Conservation (phyloP, 2,797 vertebrate species). For the Cynodonichthys magdalenae region DNA sequence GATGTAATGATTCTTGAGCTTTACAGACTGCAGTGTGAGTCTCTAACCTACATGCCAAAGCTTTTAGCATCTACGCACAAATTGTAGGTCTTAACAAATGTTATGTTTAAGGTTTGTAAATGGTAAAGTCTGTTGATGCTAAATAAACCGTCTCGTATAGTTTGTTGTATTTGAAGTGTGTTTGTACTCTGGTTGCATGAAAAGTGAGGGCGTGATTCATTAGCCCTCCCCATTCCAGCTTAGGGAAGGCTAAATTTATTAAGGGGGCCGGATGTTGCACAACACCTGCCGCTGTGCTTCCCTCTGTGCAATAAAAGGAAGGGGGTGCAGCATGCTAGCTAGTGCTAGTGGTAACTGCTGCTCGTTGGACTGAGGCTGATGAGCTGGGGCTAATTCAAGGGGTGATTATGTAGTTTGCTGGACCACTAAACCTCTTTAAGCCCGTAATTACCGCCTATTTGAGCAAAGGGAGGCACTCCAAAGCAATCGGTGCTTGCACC, state of each 20-base stretch:
- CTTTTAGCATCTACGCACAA: slow-evolving; percentile 42
- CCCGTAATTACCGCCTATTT: slow-evolving; percentile 99
- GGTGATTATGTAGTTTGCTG: slow-evolving; percentile 99
- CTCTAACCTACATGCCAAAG: slow-evolving; percentile 35
- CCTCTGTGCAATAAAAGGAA: slow-evolving; percentile 71
- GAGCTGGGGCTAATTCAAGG: slow-evolving; percentile 97
- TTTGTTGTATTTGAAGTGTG: slow-evolving; percentile 18
- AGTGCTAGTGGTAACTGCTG: slow-evolving; percentile 92
- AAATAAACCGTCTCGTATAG: slow-evolving; percentile 25
- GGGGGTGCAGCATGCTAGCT: slow-evolving; percentile 86
- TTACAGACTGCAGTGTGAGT: slow-evolving; percentile 45
- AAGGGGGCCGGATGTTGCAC: slow-evolving; percentile 76
- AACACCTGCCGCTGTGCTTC: slow-evolving; percentile 78
- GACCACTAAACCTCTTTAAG: slow-evolving; percentile 99
- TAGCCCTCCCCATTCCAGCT: slow-evolving; percentile 66
- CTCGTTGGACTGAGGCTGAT: slow-evolving; percentile 98
- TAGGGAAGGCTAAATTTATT: slow-evolving; percentile 71
- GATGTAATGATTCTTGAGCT: slow-evolving; percentile 36
- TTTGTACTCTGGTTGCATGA: slow-evolving; percentile 31
- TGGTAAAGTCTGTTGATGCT: slow-evolving; percentile 36
- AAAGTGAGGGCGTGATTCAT: slow-evolving; percentile 71
- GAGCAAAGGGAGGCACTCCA: slow-evolving; percentile 97
- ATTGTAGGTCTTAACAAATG: slow-evolving; percentile 39
- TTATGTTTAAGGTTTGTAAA: slow-evolving; percentile 13
- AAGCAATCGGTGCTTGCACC: slow-evolving; percentile 91